These are phyloP conservation scores for Ictidomys tridecemlineatus DNA, from an alignment of 2,113 vertebrate species.

Conservation along the genomic window DNA sequence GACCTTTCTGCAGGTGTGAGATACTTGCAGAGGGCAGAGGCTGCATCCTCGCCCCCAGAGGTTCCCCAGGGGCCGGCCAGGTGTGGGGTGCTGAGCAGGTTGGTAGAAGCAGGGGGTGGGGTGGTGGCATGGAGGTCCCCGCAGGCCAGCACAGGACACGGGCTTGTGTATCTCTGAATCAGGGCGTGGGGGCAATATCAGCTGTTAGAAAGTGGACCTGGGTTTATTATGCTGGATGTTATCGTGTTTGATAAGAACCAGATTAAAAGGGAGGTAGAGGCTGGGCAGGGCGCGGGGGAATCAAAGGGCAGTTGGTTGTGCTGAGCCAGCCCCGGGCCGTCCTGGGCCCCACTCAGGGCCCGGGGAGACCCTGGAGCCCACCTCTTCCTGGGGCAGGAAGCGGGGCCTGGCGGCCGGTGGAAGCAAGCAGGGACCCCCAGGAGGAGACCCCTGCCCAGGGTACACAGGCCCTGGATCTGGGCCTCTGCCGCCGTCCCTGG, in stretches of 20 bases:
- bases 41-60: accelerated
- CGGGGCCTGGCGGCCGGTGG: background rate
- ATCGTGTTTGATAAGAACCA: constrained; percentile 88
- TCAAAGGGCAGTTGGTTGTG: constrained; percentile 64
- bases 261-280: constrained; percentile 80
- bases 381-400: background rate
- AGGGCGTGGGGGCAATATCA: constrained; percentile 88
- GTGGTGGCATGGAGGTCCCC: accelerated
- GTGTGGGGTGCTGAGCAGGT: background rate
- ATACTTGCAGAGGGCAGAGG: background rate
- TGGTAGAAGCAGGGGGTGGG: accelerated
- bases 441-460: background rate
- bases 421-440: background rate
- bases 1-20: background rate
- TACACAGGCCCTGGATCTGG: background rate
- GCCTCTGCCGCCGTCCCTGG: background rate
- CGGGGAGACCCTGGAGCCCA: background rate
- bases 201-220: constrained; percentile 88
- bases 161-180: constrained; percentile 76
- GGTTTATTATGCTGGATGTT: constrained; percentile 87
- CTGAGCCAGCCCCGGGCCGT: constrained; percentile 59
- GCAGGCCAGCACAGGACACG: background rate
- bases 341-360: background rate
- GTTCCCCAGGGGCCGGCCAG: no score
- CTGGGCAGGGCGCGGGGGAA: background rate